Percentiles rank a stretch among this genome's conserved stretches.
Conservation (phyloP, 2,797 vertebrate genomes). For the Sebastes oblongus region DNA sequence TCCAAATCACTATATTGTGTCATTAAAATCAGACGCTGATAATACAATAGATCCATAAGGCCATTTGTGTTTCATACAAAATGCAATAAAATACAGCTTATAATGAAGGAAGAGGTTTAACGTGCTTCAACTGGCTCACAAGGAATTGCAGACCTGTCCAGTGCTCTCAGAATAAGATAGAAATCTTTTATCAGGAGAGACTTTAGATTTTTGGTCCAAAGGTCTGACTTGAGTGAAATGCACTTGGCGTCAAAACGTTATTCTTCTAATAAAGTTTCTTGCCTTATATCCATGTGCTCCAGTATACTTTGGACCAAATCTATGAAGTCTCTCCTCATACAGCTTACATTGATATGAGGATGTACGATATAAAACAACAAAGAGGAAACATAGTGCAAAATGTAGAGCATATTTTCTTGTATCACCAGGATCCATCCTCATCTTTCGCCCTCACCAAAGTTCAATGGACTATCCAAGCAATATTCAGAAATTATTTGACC, state of each 20-base stretch:
- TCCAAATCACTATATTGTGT: background rate
- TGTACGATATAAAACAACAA: background rate
- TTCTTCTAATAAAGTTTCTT: too few relatives aligned
- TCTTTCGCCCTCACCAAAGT: background rate
- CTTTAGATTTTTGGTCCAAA: too few relatives aligned
- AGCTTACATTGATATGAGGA: background rate
- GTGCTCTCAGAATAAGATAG: too few relatives aligned
- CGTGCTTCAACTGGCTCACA: too few relatives aligned
- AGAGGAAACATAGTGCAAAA: conserved; percentile 10
- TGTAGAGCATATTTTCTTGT: background rate
- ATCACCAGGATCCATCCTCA: background rate
- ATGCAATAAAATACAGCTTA: background rate
- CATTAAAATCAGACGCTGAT: background rate
- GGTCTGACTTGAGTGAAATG: too few relatives aligned
- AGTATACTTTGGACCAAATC: too few relatives aligned
- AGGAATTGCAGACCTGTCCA: too few relatives aligned
- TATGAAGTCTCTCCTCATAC: too few relatives aligned
- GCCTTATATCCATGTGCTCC: too few relatives aligned
- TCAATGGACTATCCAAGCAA: background rate
- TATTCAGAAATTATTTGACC: background rate
- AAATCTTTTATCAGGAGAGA: too few relatives aligned
- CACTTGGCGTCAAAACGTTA: too few relatives aligned
- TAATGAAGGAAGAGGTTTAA: background rate
- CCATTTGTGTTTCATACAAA: background rate
- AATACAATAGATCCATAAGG: background rate